These are phyloP conservation scores for Scylla paramamosain DNA, from an alignment of 1,140 invertebrate species.

Conservation along the genomic window DNA sequence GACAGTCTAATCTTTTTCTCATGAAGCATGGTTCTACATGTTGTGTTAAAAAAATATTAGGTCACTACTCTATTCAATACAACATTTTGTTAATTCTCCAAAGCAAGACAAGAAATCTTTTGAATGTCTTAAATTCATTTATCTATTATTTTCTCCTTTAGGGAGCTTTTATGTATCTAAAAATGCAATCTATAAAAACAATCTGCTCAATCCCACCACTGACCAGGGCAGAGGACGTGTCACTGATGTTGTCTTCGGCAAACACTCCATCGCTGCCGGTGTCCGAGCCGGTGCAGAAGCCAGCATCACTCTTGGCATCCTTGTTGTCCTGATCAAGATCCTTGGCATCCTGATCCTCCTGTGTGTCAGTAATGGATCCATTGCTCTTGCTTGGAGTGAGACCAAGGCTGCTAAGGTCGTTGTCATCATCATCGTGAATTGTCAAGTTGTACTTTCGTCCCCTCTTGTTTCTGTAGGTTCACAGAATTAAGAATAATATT, in stretches of 20 bases:
- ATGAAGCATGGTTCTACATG: too few species aligned
- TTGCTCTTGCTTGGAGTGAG: constrained; percentile 87
- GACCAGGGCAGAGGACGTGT: constrained; percentile 79
- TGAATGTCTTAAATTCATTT: too few species aligned
- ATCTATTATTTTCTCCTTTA: too few species aligned
- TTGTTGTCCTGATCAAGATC: constrained; percentile 76
- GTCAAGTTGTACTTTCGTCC: constrained; percentile 84
- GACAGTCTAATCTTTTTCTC: too few species aligned
- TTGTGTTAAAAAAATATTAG: too few species aligned
- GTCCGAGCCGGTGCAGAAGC: constrained; percentile 77
- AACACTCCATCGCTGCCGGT: constrained; percentile 84
- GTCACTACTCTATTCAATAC: too few species aligned
- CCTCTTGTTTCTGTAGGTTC: constrained; percentile 80
- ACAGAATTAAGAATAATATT: too few species aligned
- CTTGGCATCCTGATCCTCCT: constrained; percentile 71
- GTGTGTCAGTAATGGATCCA: constrained; percentile 81
- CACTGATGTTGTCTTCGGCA: constrained; percentile 92
- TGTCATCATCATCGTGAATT: constrained; percentile 87
- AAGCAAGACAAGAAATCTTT: too few species aligned
- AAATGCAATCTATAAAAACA: neutral
- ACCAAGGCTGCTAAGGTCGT: constrained; percentile 90
- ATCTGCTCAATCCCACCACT: constrained; percentile 36
- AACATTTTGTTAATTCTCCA: too few species aligned
- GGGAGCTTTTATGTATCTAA: neutral
- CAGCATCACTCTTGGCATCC: constrained; percentile 77